These are phyloP conservation scores for Coleophora flavipennella DNA, from an alignment of 2,888 invertebrate genomes.

Conservation along the genomic window DNA sequence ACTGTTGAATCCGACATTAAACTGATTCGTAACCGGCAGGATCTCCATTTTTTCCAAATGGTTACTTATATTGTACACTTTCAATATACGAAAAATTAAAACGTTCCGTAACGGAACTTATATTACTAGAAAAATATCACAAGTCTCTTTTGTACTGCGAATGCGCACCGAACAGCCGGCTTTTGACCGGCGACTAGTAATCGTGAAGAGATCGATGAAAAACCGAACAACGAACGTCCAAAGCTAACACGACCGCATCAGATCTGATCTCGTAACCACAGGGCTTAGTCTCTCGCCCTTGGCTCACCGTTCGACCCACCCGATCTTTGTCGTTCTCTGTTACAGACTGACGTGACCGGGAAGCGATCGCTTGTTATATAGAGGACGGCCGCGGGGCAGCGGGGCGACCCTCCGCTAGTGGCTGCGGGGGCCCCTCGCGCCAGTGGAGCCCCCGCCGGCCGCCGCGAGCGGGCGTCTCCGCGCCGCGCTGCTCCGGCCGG, in stretches of 20 bases:
- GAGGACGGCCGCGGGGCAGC: conserved; percentile 51
- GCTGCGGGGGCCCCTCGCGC: conserved; percentile 57
- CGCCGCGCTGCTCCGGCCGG: conserved; percentile 35
- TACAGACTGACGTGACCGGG: conserved; percentile 64
- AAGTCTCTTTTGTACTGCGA: conserved; percentile 70
- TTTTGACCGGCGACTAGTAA: conserved; percentile 55
- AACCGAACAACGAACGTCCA: conserved; percentile 46
- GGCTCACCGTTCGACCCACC: conserved; percentile 60
- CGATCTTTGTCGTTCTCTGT: conserved; percentile 62
- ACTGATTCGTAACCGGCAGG: conserved; percentile 82
- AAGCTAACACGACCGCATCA: conserved; percentile 63
- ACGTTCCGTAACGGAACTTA: conserved; percentile 59
- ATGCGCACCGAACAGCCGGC: conserved; percentile 60
- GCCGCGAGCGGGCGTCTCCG: conserved; percentile 47
- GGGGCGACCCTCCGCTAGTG: conserved; percentile 42
- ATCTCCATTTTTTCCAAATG: conserved; percentile 82
- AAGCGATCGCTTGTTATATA: conserved; percentile 59
- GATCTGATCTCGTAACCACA: conserved; percentile 71
- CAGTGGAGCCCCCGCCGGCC: conserved; percentile 42
- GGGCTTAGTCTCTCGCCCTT: conserved; percentile 64
- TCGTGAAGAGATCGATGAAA: conserved; percentile 62
- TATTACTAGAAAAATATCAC: conserved; percentile 70
- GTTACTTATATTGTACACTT: conserved; percentile 73
- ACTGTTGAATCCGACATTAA: conserved; percentile 83
- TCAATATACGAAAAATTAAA: conserved; percentile 51